Evolutionary conservation across 2,797 vertebrate genomes (phyloP).

Genomic region (Cossypha heuglini): DNA sequence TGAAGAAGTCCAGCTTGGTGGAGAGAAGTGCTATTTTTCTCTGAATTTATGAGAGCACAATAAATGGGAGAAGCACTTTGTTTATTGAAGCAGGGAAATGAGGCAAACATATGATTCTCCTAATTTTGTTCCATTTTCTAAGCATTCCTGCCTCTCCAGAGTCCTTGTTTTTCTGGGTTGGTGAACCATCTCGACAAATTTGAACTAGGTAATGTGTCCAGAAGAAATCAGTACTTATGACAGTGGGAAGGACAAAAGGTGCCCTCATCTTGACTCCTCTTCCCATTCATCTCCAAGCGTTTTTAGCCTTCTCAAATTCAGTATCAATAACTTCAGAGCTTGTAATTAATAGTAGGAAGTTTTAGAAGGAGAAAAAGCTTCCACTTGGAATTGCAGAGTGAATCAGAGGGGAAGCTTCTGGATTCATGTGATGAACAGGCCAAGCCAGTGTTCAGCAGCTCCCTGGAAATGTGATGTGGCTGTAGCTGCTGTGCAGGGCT

Average conservation of each 20-base stretch:
- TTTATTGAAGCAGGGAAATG: not conserved
- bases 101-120: not conserved
- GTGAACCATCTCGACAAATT: not conserved
- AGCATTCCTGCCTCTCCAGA: not conserved
- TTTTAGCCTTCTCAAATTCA: not conserved
- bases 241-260: not conserved
- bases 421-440: not conserved
- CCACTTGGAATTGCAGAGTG: not conserved
- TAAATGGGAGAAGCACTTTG: not conserved
- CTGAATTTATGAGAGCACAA: not conserved
- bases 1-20: not conserved
- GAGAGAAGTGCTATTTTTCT: not conserved
- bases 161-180: not conserved
- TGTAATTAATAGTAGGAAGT: not conserved
- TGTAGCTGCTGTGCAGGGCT: not conserved
- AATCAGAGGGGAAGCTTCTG: not conserved
- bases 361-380: not conserved
- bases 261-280: not conserved
- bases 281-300: not conserved
- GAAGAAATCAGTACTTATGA: not conserved
- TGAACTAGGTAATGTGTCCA: not conserved
- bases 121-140: not conserved
- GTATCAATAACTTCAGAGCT: not conserved
- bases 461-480: not conserved
- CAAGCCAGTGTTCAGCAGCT: not conserved